A percentile compares a stretch with the other conserved stretches of the same genome.
These are phyloP conservation scores for Pycnonotus jocosus DNA, from an alignment of 2,113 vertebrate species.

Conservation along the genomic window DNA sequence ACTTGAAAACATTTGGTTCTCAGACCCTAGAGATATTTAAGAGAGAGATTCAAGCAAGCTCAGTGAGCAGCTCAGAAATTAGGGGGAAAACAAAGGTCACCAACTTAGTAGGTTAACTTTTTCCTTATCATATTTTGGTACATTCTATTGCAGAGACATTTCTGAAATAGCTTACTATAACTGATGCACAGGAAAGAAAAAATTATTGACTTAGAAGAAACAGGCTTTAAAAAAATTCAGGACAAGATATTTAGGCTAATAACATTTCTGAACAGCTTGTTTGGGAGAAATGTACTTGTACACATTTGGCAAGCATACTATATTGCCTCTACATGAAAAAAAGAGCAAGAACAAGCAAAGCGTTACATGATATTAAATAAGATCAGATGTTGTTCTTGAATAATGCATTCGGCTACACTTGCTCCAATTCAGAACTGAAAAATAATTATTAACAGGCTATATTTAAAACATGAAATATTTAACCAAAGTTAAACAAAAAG, in stretches of 20 bases:
- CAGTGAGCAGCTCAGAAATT: not conserved
- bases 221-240: constrained; percentile 23
- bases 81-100: not conserved
- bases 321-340: constrained; percentile 21
- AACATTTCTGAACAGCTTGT: constrained; percentile 34
- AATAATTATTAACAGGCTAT: constrained; percentile 48
- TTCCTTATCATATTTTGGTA: not conserved
- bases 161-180: not conserved
- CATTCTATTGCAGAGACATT: not conserved
- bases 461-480: constrained; percentile 39
- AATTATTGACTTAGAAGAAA: not conserved
- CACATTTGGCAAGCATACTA: constrained; percentile 26
- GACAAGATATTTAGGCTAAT: constrained; percentile 44
- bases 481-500: not conserved
- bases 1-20: not conserved
- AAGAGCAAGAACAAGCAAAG: constrained; percentile 36
- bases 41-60: not conserved
- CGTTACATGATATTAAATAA: constrained; percentile 41
- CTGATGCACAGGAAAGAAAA: not conserved
- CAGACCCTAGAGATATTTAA: not conserved
- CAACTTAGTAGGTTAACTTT: constrained; percentile 19
- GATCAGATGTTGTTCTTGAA: constrained; percentile 59
- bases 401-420: constrained; percentile 42
- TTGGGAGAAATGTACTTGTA: constrained; percentile 26
- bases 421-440: constrained; percentile 27